Percentiles rank a stretch among this genome's conserved stretches.
Evolutionary conservation across 2,113 vertebrate genomes (phyloP).

Genomic region (Myiagra hebetior): DNA sequence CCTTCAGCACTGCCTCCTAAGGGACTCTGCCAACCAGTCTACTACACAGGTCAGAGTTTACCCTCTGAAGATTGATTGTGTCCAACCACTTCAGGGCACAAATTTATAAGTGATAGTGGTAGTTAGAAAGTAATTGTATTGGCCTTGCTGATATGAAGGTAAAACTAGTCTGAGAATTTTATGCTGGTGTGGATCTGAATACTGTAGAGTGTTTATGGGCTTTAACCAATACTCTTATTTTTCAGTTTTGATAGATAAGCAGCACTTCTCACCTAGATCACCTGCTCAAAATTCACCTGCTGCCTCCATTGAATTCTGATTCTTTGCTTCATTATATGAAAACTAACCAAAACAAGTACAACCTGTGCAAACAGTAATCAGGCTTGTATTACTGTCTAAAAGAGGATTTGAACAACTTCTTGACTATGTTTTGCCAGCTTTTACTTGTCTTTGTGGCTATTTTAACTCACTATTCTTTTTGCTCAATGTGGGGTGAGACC

Average conservation of each 20-base stretch:
- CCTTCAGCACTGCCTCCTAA: not conserved
- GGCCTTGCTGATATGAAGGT: not conserved
- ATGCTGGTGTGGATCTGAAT: not conserved
- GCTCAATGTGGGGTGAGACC: not conserved
- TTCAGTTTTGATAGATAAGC: not conserved
- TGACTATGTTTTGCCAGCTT: not conserved
- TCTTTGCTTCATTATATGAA: not conserved
- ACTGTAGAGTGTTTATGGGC: not conserved
- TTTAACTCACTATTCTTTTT: not conserved
- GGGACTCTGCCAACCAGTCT: not conserved
- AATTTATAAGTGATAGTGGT: not conserved
- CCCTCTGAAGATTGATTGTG: not conserved
- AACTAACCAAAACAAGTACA: not conserved
- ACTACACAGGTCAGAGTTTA: not conserved
- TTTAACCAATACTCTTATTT: not conserved
- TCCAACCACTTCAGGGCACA: not conserved
- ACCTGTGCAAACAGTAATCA: not conserved
- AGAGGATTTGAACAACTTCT: not conserved
- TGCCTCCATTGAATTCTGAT: conserved; percentile 6
- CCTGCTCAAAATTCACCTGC: not conserved
- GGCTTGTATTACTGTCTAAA: not conserved
- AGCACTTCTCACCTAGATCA: not conserved
- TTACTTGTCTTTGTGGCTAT: not conserved
- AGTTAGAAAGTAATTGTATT: not conserved
- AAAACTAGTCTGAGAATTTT: not conserved